Base-by-base conservation (phyloP, 2,888 invertebrate species). In the Camptogramma bilineatum region DNA sequence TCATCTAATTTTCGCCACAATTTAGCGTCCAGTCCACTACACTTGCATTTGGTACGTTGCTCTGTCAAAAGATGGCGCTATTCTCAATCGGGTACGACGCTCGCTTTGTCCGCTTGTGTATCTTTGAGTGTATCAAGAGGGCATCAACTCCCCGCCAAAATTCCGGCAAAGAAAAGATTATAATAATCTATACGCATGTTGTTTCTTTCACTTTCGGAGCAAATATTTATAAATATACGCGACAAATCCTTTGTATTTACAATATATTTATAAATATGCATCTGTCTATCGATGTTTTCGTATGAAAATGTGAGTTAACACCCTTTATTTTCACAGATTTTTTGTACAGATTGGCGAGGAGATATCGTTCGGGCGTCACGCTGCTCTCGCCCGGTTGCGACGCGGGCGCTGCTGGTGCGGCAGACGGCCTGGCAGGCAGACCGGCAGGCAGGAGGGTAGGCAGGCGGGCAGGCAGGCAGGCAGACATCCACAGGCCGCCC, bases 401-500 rank as follows among this genome's bases (percentile, higher is more conserved):
- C 50, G 61, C 42, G 31, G 28, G 44, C 44, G 44, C 17, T 44
- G 44, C 7, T 44, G n/a, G n/a, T n/a, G 42, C 52, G 48, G 44
- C 52, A 52, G 50, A 69, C 65, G 65, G 58, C 34, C 59, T 54
- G 44, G 31, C 48, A 18, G 46, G 24, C 58, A 39, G 57, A 66
- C 69, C 7, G 28, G 28, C 28, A n/a, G n/a, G n/a, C n/a, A n/a
- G n/a, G n/a, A n/a, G 42, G 44, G 39, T 48, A 19, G 47, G 44
- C 55, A 39, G 57, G 70, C 68, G 39, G 71, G 73, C 70, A 73
- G 74, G 55, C 72, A 60, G 57, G 70, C 61, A 57, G 70, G 72
- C 66, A 72, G 73, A 39, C 72, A 72, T 65, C 62, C 55, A 64
- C 71, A 66, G 42, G 70, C 72, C 48, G 72, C 70, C 28, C 73